Base-by-base conservation (phyloP, 1,140 invertebrate genomes). In the Pollicipes pollicipes region DNA sequence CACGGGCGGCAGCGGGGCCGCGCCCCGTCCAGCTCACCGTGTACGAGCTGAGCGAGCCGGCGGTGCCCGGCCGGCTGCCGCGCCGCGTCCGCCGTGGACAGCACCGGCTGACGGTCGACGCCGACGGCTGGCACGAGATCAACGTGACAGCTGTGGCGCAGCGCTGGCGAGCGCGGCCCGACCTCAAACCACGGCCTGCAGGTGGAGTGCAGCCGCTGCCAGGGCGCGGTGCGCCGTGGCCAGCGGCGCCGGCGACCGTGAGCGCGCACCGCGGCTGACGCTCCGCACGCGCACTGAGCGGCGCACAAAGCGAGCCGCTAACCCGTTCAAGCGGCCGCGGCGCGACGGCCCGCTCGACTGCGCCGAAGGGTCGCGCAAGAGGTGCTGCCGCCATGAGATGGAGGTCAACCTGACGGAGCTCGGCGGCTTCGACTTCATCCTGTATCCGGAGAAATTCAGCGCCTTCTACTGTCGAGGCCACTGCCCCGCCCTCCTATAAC, bases 401-500 rank as follows among this genome's bases (percentile, higher is more conserved):
- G 82, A 81, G 32, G 86, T 89, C 2, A 81, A 81, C 30, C 88
- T 89, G 75, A 84, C 83, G 69, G 83, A 88, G n/a, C 79, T 89
- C 27, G 82, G 83, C 70, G 86, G 85, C 10, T 88, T 88, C 78
- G 84, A 86, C 71, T 87, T 85, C 73, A 87, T 90, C 58, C 80
- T 88, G 17, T 83, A 87, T 72, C 88, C 88, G 21, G 85, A 84
- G 75, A 81, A 79, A 29, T 89, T 89, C 75, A 87, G 90, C 75
- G 87, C 87, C 1, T 87, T 87, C 26, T 87, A 84, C 73, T 90
- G 88, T 76, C 84, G 84, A 69, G 88, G 88, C 2, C 81, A 85
- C 45, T 90, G 88, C 77, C 87, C n/a, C 86, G 16, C 83, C 84
- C 0, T 71, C 74, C 0, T 87, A 85, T 76, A 88, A 88, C 76